A percentile compares a stretch with the other conserved stretches of the same genome.
Evolutionary conservation across 2,113 vertebrate genomes (phyloP).

Genomic region (Pangasianodon gigas): DNA sequence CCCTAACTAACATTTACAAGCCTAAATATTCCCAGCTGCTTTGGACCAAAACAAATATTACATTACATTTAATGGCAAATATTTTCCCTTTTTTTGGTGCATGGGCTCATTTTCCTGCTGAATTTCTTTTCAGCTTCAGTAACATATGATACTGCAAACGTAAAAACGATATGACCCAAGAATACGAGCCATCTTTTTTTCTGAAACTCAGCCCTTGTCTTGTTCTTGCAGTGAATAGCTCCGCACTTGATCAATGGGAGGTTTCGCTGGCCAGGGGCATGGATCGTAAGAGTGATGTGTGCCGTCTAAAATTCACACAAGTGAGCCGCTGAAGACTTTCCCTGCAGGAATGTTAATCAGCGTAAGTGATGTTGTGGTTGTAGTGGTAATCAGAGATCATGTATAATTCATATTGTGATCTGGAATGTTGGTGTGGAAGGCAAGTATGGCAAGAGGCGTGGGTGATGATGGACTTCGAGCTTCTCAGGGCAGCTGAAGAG

Average conservation of each 20-base stretch:
- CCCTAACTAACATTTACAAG: constrained; percentile 60
- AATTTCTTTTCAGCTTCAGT: constrained; percentile 1
- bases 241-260: constrained; percentile 22
- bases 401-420: constrained; percentile 51
- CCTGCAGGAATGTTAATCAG: constrained; percentile 44
- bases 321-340: constrained; percentile 39
- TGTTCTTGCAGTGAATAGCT: constrained; percentile 15
- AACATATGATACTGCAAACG: constrained; percentile 9
- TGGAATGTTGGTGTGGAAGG: constrained; percentile 15
- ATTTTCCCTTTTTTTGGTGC: not conserved
- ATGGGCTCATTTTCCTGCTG: not conserved
- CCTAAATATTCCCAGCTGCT: constrained; percentile 60
- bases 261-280: constrained; percentile 17
- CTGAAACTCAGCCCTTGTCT: not conserved
- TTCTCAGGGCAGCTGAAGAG: not conserved
- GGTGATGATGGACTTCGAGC: constrained; percentile 41
- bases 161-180: not conserved
- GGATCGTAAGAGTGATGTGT: constrained; percentile 35
- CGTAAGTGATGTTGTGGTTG: constrained; percentile 40
- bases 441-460: constrained; percentile 27
- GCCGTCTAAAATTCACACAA: constrained; percentile 45
- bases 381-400: constrained; percentile 53
- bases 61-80: constrained; percentile 11
- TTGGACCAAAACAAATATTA: constrained; percentile 39
- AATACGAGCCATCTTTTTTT: not conserved